Evolutionary conservation across 2,797 vertebrate species (phyloP), one percentile per base, ranked within the genome.

Genomic region (Cetoscarus ocellatus): DNA sequence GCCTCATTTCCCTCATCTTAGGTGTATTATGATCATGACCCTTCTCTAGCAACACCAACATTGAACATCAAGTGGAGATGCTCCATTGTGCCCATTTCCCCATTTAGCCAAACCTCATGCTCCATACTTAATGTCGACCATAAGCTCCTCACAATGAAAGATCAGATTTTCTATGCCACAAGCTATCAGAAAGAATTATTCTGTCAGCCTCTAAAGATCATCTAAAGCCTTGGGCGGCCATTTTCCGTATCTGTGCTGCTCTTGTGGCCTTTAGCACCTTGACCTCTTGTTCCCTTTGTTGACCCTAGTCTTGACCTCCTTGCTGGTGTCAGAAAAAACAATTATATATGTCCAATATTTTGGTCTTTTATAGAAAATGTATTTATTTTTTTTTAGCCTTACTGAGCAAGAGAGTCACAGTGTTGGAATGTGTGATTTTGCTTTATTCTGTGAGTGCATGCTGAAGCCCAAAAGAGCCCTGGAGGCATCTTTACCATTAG

Each of bases 401-500:
- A 27, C 27, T 2, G 27, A 27, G 27, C 27, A 10, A 39, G 7
- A 39, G 38, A 39, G 38, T 7, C 9, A 39, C 9, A 39, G 6
- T 39, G 9, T 7, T 7, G 7, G 38, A 7, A 7, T 39, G 6
- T 39, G 7, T 39, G 38, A 7, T 39, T 39, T 39, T 39, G 9
- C 9, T 39, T 39, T 39, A 39, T 39, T 7, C 7, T 39, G 38
- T 7, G 7, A 39, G 38, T 40, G 49, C 6, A 1, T 0, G 18
- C n/a, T 17, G 47, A 48, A 38, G 17, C 27, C 43, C 54, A 61
- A 8, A 7, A 7, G 2, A 44, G 50, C 50, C 70, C 44, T 19
- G 1, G 0, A 58, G 56, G 49, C 53, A 51, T 68, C 36, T 58
- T 64, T 51, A 62, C 38, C 42, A 57, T 83, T 38, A 38, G 35